Conservation (phyloP, 2,888 invertebrate genomes). For the Pyrochroa serraticornis region DNA sequence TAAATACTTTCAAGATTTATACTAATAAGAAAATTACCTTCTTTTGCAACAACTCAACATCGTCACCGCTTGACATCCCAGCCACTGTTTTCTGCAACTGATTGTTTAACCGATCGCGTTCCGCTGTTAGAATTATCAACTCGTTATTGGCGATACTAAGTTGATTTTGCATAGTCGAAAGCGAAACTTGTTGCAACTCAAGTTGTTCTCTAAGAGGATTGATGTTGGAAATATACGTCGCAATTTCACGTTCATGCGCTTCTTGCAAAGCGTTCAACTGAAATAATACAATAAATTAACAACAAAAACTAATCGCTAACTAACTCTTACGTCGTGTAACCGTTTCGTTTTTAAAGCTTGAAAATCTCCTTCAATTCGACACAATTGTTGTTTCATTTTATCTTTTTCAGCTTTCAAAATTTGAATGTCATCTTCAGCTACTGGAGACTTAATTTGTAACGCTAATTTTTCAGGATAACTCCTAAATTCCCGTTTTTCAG, state of each 20-base stretch:
- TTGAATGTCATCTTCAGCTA: constrained; percentile 60
- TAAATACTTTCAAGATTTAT: not conserved
- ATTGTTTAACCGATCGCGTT: constrained; percentile 63
- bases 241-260: constrained; percentile 74
- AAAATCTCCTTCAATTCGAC: constrained; percentile 72
- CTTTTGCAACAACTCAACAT: constrained; percentile 44
- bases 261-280: constrained; percentile 78
- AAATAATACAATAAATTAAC: constrained; percentile 40
- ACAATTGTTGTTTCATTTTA: constrained; percentile 66
- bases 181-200: constrained; percentile 65
- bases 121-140: constrained; percentile 60
- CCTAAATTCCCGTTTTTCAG: constrained; percentile 50
- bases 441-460: constrained; percentile 48
- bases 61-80: constrained; percentile 15
- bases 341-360: constrained; percentile 77
- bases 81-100: constrained; percentile 43
- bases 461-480: constrained; percentile 53
- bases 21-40: constrained; percentile 40
- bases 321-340: constrained; percentile 75
- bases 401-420: constrained; percentile 63
- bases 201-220: constrained; percentile 66
- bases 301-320: not conserved
- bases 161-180: constrained; percentile 57
- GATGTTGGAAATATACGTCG: constrained; percentile 68
- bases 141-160: constrained; percentile 58